phyloP scores from a whole-genome alignment of 2,888 invertebrate genomes.

The Drosophila differens region DNA sequence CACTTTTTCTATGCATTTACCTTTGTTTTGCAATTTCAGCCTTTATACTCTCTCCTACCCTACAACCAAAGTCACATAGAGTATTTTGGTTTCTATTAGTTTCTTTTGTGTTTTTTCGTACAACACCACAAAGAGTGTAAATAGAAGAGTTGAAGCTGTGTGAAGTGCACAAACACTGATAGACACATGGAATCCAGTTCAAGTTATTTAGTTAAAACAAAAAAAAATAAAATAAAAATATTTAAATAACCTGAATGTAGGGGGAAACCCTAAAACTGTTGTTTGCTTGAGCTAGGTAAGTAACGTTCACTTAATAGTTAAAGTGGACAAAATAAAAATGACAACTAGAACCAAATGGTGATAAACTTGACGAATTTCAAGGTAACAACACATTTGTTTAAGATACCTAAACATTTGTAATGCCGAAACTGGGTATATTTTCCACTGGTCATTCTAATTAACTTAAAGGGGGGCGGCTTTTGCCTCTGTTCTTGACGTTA shows the following conservation, averaged over 20 bases:
- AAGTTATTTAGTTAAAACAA: background rate
- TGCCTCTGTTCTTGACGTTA: background rate
- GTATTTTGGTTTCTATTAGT: background rate
- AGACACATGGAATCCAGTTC: constrained; percentile 19
- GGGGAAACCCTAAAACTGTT: constrained; percentile 19
- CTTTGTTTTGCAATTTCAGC: constrained; percentile 17
- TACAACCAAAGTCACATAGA: background rate
- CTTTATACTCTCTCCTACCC: background rate
- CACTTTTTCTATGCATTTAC: constrained; percentile 25
- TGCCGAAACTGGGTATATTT: background rate
- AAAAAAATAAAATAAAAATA: background rate
- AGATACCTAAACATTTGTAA: background rate
- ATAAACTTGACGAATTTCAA: background rate
- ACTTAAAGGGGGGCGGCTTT: background rate
- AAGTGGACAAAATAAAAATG: background rate
- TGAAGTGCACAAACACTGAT: background rate
- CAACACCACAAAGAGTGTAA: background rate
- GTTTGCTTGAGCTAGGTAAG: constrained; percentile 10
- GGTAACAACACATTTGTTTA: background rate
- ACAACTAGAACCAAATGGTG: background rate
- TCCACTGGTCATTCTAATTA: background rate
- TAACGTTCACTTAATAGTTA: background rate
- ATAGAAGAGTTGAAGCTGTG: background rate
- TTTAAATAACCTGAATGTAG: constrained; percentile 47
- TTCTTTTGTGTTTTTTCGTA: background rate